Conservation (phyloP, 2,113 vertebrate species). For the Ochotona curzoniae region DNA sequence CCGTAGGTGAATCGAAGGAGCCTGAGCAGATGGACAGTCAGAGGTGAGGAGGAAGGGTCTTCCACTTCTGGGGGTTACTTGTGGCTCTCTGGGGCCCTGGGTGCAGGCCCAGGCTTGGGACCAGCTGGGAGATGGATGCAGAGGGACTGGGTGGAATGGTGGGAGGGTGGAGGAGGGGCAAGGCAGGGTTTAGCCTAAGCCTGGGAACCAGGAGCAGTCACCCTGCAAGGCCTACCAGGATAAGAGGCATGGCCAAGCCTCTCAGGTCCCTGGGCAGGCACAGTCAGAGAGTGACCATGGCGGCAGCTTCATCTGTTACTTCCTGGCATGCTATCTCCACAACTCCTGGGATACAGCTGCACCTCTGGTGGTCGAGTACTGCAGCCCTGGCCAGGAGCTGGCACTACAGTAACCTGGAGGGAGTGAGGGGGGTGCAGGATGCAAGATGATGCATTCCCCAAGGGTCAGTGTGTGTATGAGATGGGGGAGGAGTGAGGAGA, state of each 20-base stretch:
- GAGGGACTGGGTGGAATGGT: background rate
- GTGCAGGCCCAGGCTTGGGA: background rate
- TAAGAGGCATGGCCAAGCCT: background rate
- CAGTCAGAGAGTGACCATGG: background rate
- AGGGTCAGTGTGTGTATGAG: background rate
- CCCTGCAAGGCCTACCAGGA: background rate
- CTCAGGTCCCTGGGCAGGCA: background rate
- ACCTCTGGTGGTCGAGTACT: background rate
- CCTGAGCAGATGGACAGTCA: no score
- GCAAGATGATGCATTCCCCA: background rate
- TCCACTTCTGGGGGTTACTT: no score
- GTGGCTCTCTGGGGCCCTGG: accelerated
- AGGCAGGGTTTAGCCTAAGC: background rate
- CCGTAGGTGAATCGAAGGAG: no score
- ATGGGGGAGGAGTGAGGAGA: background rate
- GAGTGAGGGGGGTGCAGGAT: background rate
- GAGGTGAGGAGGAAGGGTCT: no score
- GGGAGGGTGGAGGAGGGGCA: no score
- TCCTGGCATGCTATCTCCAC: background rate
- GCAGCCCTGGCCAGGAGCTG: background rate
- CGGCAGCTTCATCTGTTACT: background rate
- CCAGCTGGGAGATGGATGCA: background rate
- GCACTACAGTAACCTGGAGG: background rate
- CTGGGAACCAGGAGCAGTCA: background rate
- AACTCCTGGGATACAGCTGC: background rate